Evolutionary conservation across 2,888 invertebrate species (phyloP), one percentile per base, ranked within the genome.

Genomic region (Melieria omissa): DNA sequence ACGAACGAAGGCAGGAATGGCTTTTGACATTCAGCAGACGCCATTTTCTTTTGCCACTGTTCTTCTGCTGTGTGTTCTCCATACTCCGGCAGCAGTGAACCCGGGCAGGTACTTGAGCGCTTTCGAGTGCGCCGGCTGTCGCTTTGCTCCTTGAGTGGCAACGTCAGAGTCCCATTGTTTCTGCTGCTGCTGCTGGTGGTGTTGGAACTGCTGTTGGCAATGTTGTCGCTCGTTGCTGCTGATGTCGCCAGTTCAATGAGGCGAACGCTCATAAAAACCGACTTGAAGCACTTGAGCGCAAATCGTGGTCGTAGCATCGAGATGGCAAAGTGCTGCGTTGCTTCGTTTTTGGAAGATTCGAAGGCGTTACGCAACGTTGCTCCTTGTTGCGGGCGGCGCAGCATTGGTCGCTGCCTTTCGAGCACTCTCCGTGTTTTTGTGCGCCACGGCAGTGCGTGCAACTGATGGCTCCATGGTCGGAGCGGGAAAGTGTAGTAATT

Each of bases 91-190:
- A 76, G 74, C 78, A 54, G 29, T 68, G 58, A 52, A 63, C 65
- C 62, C 49, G 69, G 63, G 66, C 68, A 52, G 77, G 74, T 80
- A 80, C 83, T 83, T 77, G 77, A 82, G 79, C 82, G 84, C 81
- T 82, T 75, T 79, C 74, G 76, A 75, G 77, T 76, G 77, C 29
- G 29, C 29, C 29, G 29, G 29, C 29, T 29, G 29, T 29, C 29
- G 29, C 29, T 29, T 74, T 69, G 64, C 49, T 67, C 65, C 70
- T 72, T 73, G 74, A 77, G 75, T 75, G 75, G 47, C 42, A 58
- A 74, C 77, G 75, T 74, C 75, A 79, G 77, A 73, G 78, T 77
- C 74, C 45, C 66, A 72, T 71, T 72, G 69, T 71, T 74, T 74
- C 29, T 29, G 29, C 16, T 14, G 49, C 16, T 69, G 44, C 52